Base-by-base conservation (phyloP, 2,113 vertebrate species). In the Tympanuchus pallidicinctus region DNA sequence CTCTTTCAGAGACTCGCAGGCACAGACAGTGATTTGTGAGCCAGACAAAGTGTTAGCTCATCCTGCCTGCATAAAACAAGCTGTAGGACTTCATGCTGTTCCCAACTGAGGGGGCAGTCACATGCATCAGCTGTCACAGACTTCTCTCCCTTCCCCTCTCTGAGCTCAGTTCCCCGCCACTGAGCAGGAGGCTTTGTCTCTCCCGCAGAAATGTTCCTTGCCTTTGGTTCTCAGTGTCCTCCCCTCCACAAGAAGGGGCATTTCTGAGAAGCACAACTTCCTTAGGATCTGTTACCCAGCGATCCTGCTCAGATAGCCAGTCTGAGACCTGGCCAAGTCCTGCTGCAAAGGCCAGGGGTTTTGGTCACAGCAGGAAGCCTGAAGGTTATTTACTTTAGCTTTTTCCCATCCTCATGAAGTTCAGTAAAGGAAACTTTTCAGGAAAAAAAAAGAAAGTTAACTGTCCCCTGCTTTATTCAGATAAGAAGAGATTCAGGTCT, bases 211-310 rank as follows among this genome's bases (percentile, higher is more conserved):
- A 48, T 48, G 59, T 61, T 57, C 32, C 40, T 1, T 4, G 43
- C 42, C 27, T 88, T 95, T 81, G 73, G 47, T 73, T 86, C 65
- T 77, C 86, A 30, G 38, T 61, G 90, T 93, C 70, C 27, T 82
- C 14, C 2, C 28, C 21, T 59, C 50, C 38, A 10, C 61, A 60
- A 65, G 59, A 78, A 63, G 14, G 80, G 66, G 9, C 42, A 47
- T 38, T 81, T 64, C 43, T 25, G 30, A 40, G 17, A 24, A 79
- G 15, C 24, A 8, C 8, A 0, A 0, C 16, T 60, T 56, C 64
- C 7, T 4, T 28, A 71, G 83, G 47, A 72, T 38, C 22, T 27
- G 11, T 56, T 84, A 43, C 84, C 59, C 11, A 61, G 61, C 20
- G n/a, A 3, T 21, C 78, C 19, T 64, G 18, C 42, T 86, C 0